These are phyloP conservation scores for Riparia riparia DNA, from an alignment of 2,113 vertebrate species.

Conservation along the genomic window DNA sequence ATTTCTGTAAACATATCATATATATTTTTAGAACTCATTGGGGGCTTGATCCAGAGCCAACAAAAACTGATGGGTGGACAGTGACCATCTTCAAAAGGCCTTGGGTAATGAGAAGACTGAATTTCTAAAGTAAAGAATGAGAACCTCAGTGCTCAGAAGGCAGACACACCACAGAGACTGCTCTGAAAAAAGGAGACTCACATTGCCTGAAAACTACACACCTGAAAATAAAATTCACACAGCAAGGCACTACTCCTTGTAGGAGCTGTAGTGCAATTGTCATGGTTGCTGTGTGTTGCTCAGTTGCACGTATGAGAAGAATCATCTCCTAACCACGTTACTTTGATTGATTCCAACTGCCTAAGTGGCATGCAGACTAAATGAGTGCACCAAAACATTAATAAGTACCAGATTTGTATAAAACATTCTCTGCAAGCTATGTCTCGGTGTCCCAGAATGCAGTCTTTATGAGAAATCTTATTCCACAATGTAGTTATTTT, in stretches of 20 bases:
- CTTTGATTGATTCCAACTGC: background rate
- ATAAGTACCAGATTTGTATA: slow-evolving; percentile 28
- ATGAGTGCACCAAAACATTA: background rate
- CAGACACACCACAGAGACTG: background rate
- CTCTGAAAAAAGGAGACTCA: background rate
- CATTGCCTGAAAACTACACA: background rate
- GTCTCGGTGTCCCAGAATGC: background rate
- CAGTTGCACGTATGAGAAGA: background rate
- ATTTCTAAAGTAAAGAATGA: background rate
- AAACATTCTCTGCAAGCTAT: background rate
- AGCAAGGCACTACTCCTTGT: background rate
- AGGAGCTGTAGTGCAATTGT: background rate
- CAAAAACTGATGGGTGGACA: background rate
- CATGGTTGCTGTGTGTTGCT: background rate
- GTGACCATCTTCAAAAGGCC: background rate
- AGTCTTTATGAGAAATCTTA: slow-evolving; percentile 15
- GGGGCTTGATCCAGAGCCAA: slow-evolving; percentile 9
- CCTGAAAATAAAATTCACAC: background rate
- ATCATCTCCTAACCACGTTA: background rate
- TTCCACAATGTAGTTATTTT: background rate
- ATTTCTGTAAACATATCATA: slow-evolving; percentile 44
- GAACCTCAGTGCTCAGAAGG: background rate
- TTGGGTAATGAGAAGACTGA: background rate
- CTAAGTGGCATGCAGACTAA: background rate
- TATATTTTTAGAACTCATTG: slow-evolving; percentile 53